These are phyloP conservation scores for Philaethria dido DNA, from an alignment of 2,888 invertebrate genomes.

Conservation along the genomic window DNA sequence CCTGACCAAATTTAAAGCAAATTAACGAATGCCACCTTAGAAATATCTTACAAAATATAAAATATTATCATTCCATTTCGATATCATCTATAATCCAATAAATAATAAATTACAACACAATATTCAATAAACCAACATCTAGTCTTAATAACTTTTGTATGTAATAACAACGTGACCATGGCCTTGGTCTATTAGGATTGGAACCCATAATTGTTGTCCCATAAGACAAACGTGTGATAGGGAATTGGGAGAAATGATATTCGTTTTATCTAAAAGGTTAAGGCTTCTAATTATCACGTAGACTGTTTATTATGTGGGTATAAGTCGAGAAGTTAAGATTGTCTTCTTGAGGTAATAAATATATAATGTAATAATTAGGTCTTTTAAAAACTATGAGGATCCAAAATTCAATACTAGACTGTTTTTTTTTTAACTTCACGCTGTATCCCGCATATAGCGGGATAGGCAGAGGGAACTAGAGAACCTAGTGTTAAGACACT, in stretches of 20 bases:
- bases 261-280: conserved; percentile 13
- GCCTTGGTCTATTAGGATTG: conserved; percentile 26
- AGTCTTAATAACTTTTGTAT: conserved; percentile 10
- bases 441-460: too few relatives aligned
- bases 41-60: too few relatives aligned
- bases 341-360: neutral
- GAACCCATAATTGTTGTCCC: conserved; percentile 32
- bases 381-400: too few relatives aligned
- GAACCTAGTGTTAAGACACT: too few relatives aligned
- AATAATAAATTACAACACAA: neutral
- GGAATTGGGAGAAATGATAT: conserved; percentile 18
- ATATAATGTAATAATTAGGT: too few relatives aligned
- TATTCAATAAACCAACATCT: neutral
- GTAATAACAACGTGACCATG: conserved; percentile 23
- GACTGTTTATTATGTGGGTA: neutral
- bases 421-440: too few relatives aligned
- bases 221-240: conserved; percentile 27
- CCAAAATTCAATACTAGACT: too few relatives aligned
- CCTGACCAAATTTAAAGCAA: too few relatives aligned
- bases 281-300: conserved; percentile 17
- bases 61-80: too few relatives aligned
- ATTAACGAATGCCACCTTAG: too few relatives aligned
- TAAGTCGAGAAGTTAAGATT: neutral
- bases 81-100: too few relatives aligned
- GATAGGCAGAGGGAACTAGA: too few relatives aligned